Evolutionary conservation across 37 sponge, comb jelly and placozoan species (phyloP).

Genomic region (Ephydatia muelleri): DNA sequence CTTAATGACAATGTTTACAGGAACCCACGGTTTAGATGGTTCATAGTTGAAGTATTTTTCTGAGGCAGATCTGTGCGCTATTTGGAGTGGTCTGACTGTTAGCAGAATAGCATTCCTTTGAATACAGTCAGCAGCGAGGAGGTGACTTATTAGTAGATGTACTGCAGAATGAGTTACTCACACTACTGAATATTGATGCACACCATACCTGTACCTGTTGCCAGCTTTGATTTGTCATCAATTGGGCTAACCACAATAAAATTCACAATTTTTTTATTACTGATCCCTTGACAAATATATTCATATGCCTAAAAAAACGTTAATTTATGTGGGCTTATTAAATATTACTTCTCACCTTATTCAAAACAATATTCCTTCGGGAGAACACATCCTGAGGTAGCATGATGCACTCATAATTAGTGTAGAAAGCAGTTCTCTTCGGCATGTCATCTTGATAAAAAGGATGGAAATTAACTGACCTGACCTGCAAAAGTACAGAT

Average conservation of each 20-base stretch:
- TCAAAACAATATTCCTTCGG: no score
- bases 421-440: no score
- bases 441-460: no score
- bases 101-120: conserved; percentile 14
- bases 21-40: no score
- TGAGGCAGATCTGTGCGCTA: not conserved
- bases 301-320: no score
- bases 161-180: not conserved
- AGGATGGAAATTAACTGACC: no score
- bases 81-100: conserved; percentile 34
- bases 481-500: no score
- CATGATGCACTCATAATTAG: conserved; percentile 1
- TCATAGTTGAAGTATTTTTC: not conserved
- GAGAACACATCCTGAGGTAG: not conserved
- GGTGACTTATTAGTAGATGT: conserved; percentile 11
- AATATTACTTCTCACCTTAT: no score
- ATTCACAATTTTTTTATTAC: not conserved
- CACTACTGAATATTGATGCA: no score
- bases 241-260: conserved; percentile 43
- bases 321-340: no score
- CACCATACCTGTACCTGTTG: conserved; percentile 22
- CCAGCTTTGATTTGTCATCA: conserved; percentile 20
- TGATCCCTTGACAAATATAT: not conserved
- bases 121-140: not conserved
- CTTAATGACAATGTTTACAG: no score